These are phyloP conservation scores for Halocynthia roretzi DNA, from an alignment of 23 tunicate species.

Conservation along the genomic window DNA sequence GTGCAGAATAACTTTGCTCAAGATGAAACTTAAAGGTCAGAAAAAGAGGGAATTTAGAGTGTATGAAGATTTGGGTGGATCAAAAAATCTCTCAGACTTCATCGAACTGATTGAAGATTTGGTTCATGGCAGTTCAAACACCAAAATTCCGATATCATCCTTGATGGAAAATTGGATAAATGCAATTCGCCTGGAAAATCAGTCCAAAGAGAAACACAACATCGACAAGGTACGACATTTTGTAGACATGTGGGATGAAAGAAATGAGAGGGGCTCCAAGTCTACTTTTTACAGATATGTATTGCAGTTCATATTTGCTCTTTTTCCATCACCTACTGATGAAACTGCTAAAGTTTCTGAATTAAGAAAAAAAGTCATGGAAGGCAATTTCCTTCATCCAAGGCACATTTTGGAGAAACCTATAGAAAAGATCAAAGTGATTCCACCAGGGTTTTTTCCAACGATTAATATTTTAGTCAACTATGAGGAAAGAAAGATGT, in stretches of 20 bases:
- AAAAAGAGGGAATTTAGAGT: slow-evolving; percentile 9
- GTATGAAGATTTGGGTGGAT: background rate
- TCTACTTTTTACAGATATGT: slow-evolving; percentile 47
- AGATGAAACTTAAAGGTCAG: background rate
- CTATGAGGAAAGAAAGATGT: slow-evolving; percentile 32
- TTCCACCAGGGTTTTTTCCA: slow-evolving; percentile 3
- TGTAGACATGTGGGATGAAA: slow-evolving; percentile 41
- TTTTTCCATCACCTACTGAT: slow-evolving; percentile 12
- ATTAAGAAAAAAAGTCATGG: slow-evolving; percentile 2
- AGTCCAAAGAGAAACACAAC: background rate
- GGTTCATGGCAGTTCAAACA: background rate
- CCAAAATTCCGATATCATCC: slow-evolving; percentile 9
- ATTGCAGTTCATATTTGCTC: slow-evolving; percentile 21
- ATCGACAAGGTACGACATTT: slow-evolving; percentile 17
- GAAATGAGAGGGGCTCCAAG: slow-evolving; percentile 35
- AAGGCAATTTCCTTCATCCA: background rate
- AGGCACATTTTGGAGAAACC: background rate
- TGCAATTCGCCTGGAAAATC: slow-evolving; percentile 21
- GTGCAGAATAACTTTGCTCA: background rate
- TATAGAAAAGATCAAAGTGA: slow-evolving; percentile 17
- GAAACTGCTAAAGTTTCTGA: background rate
- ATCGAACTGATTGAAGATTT: background rate
- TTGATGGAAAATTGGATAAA: slow-evolving; percentile 57
- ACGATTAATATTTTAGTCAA: slow-evolving; percentile 4
- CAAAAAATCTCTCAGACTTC: background rate